A percentile compares a stretch with the other conserved stretches of the same genome.
phyloP scores from a whole-genome alignment of 2,888 invertebrate genomes.

The Harpagoxenus sublaevis region DNA sequence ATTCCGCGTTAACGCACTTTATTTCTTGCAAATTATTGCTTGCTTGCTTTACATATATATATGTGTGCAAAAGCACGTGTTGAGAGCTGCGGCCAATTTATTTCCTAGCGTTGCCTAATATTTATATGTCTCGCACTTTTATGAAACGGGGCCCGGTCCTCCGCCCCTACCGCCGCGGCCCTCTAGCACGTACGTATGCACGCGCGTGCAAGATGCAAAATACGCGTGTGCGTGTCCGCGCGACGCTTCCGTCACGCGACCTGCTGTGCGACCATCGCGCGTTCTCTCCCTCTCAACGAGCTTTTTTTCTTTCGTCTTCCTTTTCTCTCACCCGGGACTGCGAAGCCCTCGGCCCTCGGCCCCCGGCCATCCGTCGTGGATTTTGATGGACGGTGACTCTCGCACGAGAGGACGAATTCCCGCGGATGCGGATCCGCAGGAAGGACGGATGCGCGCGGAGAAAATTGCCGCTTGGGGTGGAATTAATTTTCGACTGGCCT shows the following conservation, averaged over 20 bases:
- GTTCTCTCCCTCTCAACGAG: slow-evolving; percentile 46
- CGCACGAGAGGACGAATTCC: slow-evolving; percentile 69
- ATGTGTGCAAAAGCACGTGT: slow-evolving; percentile 10
- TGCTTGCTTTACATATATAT: not conserved
- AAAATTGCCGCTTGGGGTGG: slow-evolving; percentile 62
- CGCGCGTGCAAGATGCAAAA: slow-evolving; percentile 64
- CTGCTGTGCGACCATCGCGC: slow-evolving; percentile 69
- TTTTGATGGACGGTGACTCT: slow-evolving; percentile 61
- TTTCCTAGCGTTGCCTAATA: slow-evolving; percentile 24
- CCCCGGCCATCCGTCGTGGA: slow-evolving; percentile 46
- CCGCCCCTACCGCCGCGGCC: not conserved
- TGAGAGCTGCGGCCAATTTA: slow-evolving; percentile 29
- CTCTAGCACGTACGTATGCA: not conserved
- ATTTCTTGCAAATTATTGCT: not conserved
- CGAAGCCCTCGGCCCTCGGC: not conserved
- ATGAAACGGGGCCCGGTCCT: slow-evolving; percentile 18
- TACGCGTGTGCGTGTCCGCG: slow-evolving; percentile 65
- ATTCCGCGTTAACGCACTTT: not conserved
- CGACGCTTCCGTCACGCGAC: slow-evolving; percentile 84
- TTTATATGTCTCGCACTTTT: slow-evolving; percentile 24
- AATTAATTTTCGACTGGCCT: slow-evolving; percentile 44
- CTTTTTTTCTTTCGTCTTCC: slow-evolving; percentile 20
- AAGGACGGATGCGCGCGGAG: slow-evolving; percentile 51
- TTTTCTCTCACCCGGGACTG: slow-evolving; percentile 16
- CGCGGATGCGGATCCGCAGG: slow-evolving; percentile 66